Evolutionary conservation across 2,888 invertebrate species (phyloP).

Genomic region (Crioceris asparagi): DNA sequence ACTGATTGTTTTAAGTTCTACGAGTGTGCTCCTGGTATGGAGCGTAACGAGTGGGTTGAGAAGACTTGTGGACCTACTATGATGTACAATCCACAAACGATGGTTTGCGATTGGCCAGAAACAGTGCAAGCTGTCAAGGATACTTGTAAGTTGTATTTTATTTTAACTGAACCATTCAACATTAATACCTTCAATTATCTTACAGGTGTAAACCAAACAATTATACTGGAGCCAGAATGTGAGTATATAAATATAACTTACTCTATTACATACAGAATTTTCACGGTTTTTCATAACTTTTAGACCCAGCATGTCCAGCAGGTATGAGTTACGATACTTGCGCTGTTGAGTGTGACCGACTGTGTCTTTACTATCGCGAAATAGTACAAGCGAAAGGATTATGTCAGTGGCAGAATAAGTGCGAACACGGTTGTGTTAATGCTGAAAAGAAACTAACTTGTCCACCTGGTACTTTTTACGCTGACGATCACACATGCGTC

Average conservation of each 20-base stretch:
- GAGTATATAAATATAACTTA: background rate
- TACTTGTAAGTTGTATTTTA: no score
- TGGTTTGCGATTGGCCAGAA: constrained; percentile 41
- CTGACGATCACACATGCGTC: constrained; percentile 64
- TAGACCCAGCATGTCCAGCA: constrained; percentile 26
- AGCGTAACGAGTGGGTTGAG: constrained; percentile 39
- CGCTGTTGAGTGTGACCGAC: constrained; percentile 58
- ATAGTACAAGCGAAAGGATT: constrained; percentile 34
- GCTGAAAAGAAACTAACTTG: constrained; percentile 38
- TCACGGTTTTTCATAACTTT: constrained; percentile 2
- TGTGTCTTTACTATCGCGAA: constrained; percentile 57
- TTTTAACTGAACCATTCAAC: background rate
- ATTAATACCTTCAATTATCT: no score
- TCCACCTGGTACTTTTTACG: constrained; percentile 51
- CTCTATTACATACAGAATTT: background rate
- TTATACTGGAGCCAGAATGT: background rate
- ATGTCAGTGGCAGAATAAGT: constrained; percentile 39
- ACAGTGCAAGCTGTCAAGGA: constrained; percentile 48
- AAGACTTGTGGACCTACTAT: constrained; percentile 55
- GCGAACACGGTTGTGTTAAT: constrained; percentile 31
- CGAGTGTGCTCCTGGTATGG: constrained; percentile 47
- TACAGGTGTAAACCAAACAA: no score
- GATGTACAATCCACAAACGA: constrained; percentile 53
- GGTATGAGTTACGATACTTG: constrained; percentile 56
- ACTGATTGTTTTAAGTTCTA: constrained; percentile 59